Conservation (phyloP, 2,888 invertebrate genomes). For the Lithosia quadra region DNA sequence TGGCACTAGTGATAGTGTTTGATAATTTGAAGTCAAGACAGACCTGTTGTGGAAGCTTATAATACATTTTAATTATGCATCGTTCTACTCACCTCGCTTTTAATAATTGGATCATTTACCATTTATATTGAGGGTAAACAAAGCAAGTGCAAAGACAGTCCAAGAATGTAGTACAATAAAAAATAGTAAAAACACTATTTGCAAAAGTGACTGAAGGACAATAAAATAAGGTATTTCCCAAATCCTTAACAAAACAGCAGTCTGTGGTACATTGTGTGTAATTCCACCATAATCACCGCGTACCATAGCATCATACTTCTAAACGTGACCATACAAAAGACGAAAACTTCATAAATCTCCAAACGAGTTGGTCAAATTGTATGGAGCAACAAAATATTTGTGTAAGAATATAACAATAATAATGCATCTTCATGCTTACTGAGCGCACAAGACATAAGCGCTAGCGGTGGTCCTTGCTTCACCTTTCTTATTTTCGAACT, state of each 20-base stretch:
- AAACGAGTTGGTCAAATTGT: conserved; percentile 22
- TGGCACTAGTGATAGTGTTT: too few species aligned
- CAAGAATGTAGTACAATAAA: too few species aligned
- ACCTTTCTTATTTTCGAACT: not conserved
- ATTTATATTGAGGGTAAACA: not conserved
- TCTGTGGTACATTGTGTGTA: not conserved
- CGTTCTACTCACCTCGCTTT: not conserved
- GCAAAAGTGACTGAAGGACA: not conserved
- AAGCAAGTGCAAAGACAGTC: not conserved
- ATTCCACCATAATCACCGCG: not conserved
- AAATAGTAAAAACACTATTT: too few species aligned
- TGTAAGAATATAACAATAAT: conserved; percentile 16
- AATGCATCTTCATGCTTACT: conserved; percentile 10
- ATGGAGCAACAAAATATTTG: conserved; percentile 23
- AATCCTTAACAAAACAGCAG: not conserved
- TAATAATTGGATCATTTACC: not conserved
- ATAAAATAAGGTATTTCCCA: not conserved
- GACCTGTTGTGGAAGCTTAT: too few species aligned
- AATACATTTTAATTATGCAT: too few species aligned
- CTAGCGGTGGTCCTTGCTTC: not conserved
- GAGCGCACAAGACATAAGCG: not conserved
- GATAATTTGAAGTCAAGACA: too few species aligned
- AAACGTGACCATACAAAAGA: conserved; percentile 15
- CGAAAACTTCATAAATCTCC: conserved; percentile 17
- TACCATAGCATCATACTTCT: not conserved